Evolutionary conservation across 2,113 vertebrate genomes (phyloP).

Genomic region (Petromus typicus): DNA sequence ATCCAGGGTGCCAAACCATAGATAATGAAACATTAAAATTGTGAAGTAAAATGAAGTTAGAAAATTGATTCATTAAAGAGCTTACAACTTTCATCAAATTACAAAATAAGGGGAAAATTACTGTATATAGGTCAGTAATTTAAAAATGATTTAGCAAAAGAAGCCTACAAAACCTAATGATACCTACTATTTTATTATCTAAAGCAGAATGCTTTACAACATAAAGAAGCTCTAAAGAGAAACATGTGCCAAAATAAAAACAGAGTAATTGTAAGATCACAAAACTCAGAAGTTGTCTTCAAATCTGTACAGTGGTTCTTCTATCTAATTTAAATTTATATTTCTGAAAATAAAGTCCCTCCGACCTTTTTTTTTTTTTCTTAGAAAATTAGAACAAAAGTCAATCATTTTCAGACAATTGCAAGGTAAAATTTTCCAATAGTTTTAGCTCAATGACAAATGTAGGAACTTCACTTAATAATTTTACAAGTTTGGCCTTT

Average conservation of each 20-base stretch:
- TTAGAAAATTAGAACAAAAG: neutral
- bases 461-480: neutral
- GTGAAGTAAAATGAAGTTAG: slow-evolving; percentile 46
- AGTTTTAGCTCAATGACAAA: neutral
- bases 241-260: neutral
- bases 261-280: neutral
- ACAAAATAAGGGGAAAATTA: slow-evolving; percentile 20
- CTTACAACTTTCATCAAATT: slow-evolving; percentile 58
- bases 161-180: neutral
- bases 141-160: slow-evolving; percentile 16
- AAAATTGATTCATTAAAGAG: slow-evolving; percentile 64
- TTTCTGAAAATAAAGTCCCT: neutral
- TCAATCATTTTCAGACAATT: neutral
- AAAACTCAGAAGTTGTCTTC: neutral
- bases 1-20: slow-evolving; percentile 38
- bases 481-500: neutral
- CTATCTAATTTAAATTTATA: neutral
- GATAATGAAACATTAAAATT: slow-evolving; percentile 62
- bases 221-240: neutral
- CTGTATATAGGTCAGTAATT: slow-evolving; percentile 45
- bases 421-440: neutral
- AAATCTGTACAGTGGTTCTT: neutral
- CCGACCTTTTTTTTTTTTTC: neutral
- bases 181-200: neutral
- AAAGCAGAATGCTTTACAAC: neutral